Evolutionary conservation across 2,113 vertebrate species (phyloP), one percentile per base, ranked within the genome.

Genomic region (Phaetusa simplex): DNA sequence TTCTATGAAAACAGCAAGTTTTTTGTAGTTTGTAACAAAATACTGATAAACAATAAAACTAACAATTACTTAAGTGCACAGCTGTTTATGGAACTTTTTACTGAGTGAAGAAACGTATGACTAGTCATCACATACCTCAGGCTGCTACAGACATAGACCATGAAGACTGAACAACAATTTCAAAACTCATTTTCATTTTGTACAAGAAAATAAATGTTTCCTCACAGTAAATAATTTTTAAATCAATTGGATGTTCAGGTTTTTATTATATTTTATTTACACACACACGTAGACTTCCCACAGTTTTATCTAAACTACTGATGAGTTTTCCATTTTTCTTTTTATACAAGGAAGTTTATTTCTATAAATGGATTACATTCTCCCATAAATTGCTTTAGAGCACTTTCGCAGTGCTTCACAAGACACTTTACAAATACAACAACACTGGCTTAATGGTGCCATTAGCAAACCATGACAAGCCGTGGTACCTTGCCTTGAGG

Each of bases 171-270:
- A 88, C 34, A 61, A n/a, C 24, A 74, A 62, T 72, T 95, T 65
- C 27, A 96, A 91, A 93, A 50, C 16, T 66, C 26, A 74, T 67
- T 96, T 96, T 92, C 50, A 89, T 86, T 73, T 89, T n/a, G 42
- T 36, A 78, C 20, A 70, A 38, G 42, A 82, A 90, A 55, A 73
- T 13, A 45, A 32, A 24, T 18, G 36, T 34, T 80, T 81, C 58
- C 8, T 78, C 38, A 5, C 11, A 34, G 27, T 58, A 95, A 93
- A 38, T 67, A 70, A 9, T 84, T 67, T 93, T 81, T 3, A 14
- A 40, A 74, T 42, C 12, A 74, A 49, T 2, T 73, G 40, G 56
- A 50, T 38, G 3, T 72, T 82, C 18, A 19, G 15, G 7, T 2
- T 73, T 64, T 85, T 67, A 47, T 47, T 84, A 43, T n/a, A 81